Base-by-base conservation (phyloP, 2,888 invertebrate genomes). In the Pocota personata region DNA sequence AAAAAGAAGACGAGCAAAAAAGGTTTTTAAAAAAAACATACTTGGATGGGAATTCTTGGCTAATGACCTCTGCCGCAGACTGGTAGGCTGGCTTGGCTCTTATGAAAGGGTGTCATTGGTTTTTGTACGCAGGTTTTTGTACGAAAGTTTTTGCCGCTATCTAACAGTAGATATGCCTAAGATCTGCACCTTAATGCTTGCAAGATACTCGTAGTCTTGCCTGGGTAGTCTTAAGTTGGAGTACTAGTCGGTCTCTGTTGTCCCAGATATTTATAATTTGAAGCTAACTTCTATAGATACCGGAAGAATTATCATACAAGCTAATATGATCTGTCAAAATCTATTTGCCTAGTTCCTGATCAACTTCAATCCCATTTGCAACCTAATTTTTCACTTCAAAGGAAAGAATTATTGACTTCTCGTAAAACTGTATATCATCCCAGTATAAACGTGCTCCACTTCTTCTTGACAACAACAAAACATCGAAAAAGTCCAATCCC, bases 11-110 rank as follows among this genome's bases (percentile, higher is more conserved):
- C 19, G 43, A 50, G 55, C 48, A 24, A 37, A n/a, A 60, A n/a
- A 5, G n/a, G n/a, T n/a, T n/a, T n/a, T n/a, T n/a, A n/a, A 48
- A 32, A 48, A 58, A 76, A 48, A 57, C 71, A 55, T n/a, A 58
- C 60, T 50, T 16, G 58, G 50, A 72, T 72, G 66, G 75, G 60
- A 76, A 86, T 86, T 86, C 84, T 86, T 82, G 84, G 84, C 75
- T 86, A 86, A 86, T 86, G 84, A 82, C 82, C 84, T 86, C 64
- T 66, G 58, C 0, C 14, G 71, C 24, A 80, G 75, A 80, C 80
- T 76, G 21, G 57, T 40, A 48, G 84, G 64, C 80, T 35, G 12
- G 21, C 10, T 35, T n/a, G 35, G 35, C 21, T 40, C 24, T 19
- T 10, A 14, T 8, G 27, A 75, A 67, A 58, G 52, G 75, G 57